These are phyloP conservation scores for Metacarcinus magister DNA, from an alignment of 2,888 invertebrate genomes.

Conservation along the genomic window DNA sequence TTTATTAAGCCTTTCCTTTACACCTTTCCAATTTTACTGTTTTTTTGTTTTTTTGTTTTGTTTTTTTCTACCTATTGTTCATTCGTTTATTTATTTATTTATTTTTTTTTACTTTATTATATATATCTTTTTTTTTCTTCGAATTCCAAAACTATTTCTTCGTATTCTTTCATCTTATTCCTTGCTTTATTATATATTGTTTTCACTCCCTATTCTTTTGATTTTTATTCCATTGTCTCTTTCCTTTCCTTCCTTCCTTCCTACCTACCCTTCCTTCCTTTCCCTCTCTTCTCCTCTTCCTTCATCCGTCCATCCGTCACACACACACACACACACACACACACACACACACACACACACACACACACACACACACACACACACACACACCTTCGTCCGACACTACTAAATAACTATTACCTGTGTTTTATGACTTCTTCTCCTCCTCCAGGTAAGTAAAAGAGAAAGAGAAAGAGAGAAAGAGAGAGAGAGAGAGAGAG, in stretches of 20 bases:
- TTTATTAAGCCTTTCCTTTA: no score
- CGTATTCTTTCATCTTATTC: background rate
- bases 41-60: no score
- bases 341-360: no score
- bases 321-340: no score
- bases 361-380: no score
- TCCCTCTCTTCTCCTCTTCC: background rate
- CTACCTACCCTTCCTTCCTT: background rate
- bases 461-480: background rate
- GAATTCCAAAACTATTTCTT: background rate
- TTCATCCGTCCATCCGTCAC: no score
- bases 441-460: slow-evolving; percentile 20
- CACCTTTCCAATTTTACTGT: no score
- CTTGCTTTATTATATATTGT: background rate
- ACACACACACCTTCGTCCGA: background rate
- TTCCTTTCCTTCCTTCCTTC: background rate
- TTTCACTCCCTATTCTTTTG: background rate
- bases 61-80: background rate
- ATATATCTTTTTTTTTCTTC: background rate
- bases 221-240: background rate
- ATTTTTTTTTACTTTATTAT: background rate
- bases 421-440: slow-evolving; percentile 45
- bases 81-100: background rate
- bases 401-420: slow-evolving; percentile 36
- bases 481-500: no score